A percentile compares a stretch with the other conserved stretches of the same genome.
phyloP scores from a whole-genome alignment of 53 echinoderm and acorn worm species.

The Holothuria leucospilota region DNA sequence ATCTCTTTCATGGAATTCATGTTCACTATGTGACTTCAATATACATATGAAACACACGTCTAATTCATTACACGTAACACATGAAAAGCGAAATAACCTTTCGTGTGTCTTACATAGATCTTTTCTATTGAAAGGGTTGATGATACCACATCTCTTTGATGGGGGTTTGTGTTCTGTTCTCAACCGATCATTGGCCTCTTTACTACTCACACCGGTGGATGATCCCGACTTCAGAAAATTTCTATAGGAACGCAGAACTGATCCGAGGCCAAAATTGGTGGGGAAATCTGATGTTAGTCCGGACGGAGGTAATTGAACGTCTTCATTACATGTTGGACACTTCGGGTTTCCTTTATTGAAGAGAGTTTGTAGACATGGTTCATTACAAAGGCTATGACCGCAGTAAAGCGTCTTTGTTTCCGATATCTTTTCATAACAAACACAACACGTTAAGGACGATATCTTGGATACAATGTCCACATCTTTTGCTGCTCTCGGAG shows the following conservation, averaged over 20 bases:
- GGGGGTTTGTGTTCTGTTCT: too few relatives aligned
- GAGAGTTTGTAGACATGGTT: slow-evolving; percentile 16
- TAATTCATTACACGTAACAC: background rate
- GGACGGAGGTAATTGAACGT: slow-evolving; percentile 11
- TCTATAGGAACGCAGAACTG: slow-evolving; percentile 22
- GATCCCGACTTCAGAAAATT: background rate
- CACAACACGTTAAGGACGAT: slow-evolving; percentile 40
- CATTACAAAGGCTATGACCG: slow-evolving; percentile 25
- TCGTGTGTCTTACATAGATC: background rate
- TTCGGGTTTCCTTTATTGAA: background rate
- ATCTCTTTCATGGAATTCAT: slow-evolving; percentile 14
- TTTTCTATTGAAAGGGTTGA: too few relatives aligned
- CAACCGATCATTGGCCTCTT: too few relatives aligned
- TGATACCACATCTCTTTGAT: too few relatives aligned
- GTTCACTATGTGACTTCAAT: background rate
- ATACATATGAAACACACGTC: slow-evolving; percentile 24
- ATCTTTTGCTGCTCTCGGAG: background rate
- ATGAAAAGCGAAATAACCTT: slow-evolving; percentile 11
- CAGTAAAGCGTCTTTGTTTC: slow-evolving; percentile 34
- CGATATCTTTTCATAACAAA: slow-evolving; percentile 44
- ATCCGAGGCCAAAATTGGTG: slow-evolving; percentile 33
- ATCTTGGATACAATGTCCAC: slow-evolving; percentile 3
- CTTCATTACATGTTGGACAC: background rate
- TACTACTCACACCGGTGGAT: too few relatives aligned
- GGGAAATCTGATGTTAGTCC: slow-evolving; percentile 26